Evolutionary conservation across 1,140 invertebrate species (phyloP).

Genomic region (Formica exsecta): DNA sequence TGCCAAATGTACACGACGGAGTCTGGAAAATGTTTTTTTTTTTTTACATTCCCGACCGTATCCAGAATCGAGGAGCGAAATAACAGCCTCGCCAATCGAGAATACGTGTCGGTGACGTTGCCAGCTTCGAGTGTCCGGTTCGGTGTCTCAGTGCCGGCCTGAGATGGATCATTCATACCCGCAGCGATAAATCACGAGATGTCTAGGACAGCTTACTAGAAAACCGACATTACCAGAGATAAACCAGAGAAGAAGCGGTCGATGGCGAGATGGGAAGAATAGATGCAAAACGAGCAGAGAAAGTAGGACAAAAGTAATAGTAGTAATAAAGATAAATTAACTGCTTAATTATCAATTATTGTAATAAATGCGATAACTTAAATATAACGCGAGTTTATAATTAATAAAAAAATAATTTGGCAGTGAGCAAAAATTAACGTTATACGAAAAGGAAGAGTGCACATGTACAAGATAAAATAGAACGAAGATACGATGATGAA

Average conservation of each 20-base stretch:
- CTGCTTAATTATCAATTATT: slow-evolving; percentile 11
- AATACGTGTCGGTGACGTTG: slow-evolving; percentile 54
- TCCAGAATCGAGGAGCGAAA: slow-evolving; percentile 17
- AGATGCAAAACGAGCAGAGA: slow-evolving; percentile 37
- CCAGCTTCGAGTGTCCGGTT: slow-evolving; percentile 68
- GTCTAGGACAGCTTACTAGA: slow-evolving; percentile 74
- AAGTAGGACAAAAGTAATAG: background rate
- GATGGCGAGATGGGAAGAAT: slow-evolving; percentile 39
- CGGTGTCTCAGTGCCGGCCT: slow-evolving; percentile 64
- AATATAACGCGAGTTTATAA: background rate
- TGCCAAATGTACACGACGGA: background rate
- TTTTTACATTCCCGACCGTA: background rate
- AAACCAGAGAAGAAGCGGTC: slow-evolving; percentile 60
- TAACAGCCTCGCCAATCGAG: slow-evolving; percentile 30
- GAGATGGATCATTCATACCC: slow-evolving; percentile 86
- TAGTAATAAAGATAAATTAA: slow-evolving; percentile 44
- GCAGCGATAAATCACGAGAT: slow-evolving; percentile 86
- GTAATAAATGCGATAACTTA: background rate
- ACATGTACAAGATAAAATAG: slow-evolving; percentile 17
- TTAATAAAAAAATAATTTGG: slow-evolving; percentile 30
- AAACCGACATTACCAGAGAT: slow-evolving; percentile 66
- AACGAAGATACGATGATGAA: slow-evolving; percentile 58
- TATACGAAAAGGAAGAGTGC: slow-evolving; percentile 19
- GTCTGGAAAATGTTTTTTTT: slow-evolving; percentile 36
- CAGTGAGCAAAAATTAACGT: slow-evolving; percentile 36